A percentile compares a stretch with the other conserved stretches of the same genome.
These are phyloP conservation scores for Polyodon spathula DNA, from an alignment of 2,113 vertebrate species.

Conservation along the genomic window DNA sequence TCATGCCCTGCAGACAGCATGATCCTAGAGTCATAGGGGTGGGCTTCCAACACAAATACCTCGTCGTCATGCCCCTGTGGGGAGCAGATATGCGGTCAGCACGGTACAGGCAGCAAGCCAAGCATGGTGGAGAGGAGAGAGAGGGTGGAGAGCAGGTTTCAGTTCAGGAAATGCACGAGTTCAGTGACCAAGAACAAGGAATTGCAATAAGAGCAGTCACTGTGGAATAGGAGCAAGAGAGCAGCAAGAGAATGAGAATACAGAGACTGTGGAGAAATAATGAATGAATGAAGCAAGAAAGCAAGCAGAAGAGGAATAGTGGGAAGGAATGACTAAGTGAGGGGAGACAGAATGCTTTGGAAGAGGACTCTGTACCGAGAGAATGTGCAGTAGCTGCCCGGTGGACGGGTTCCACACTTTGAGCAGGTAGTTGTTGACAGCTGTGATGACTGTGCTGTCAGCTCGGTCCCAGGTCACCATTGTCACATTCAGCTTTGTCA, in stretches of 20 bases:
- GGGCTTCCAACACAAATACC: constrained; percentile 90
- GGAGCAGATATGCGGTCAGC: background rate
- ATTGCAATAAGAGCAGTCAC: background rate
- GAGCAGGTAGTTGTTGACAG: constrained; percentile 89
- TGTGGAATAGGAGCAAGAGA: background rate
- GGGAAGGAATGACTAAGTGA: background rate
- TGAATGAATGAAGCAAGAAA: background rate
- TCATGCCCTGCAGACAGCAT: constrained; percentile 94
- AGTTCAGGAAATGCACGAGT: background rate
- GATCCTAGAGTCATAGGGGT: constrained; percentile 90
- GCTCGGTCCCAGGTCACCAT: constrained; percentile 95
- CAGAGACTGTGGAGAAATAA: too few relatives aligned
- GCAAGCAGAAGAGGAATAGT: background rate
- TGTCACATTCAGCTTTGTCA: constrained; percentile 85
- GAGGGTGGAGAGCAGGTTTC: background rate
- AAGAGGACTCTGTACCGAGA: constrained; percentile 71
- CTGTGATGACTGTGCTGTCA: constrained; percentile 81
- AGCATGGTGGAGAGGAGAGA: too few relatives aligned
- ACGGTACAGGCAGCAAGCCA: too few relatives aligned
- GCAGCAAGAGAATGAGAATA: too few relatives aligned
- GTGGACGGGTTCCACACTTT: constrained; percentile 86
- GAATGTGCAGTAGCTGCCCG: constrained; percentile 83
- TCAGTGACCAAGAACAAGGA: background rate
- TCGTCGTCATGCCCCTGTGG: constrained; percentile 90
- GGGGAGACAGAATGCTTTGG: constrained; percentile 42